Evolutionary conservation across 1,140 invertebrate species (phyloP), one percentile per base, ranked within the genome.

Genomic region (Bilobella aurantiaca): DNA sequence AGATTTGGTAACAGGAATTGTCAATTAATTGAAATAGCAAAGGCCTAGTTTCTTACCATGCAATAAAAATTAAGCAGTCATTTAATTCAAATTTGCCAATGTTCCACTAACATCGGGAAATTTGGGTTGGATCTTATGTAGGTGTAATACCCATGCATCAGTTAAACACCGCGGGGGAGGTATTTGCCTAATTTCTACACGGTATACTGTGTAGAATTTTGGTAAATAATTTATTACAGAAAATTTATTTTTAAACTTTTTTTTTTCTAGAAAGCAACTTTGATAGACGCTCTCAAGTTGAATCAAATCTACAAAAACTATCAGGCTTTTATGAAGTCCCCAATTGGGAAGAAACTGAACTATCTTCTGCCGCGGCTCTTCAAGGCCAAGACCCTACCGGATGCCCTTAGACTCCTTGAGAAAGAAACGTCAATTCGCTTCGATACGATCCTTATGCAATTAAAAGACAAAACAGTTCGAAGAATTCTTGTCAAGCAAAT

Each of bases 371-470:
- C 70, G 1, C 29, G 68, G 25, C 62, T 72, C 5, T 47, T 72
- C n/a, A 72, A 72, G 29, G 53, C 70, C 0, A 49, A 68, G 49
- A 56, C 68, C 29, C 64, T 72, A 14, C 70, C 70, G 3, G 67
- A 72, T 34, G 70, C 70, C 23, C 62, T 72, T 12, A 29, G 70
- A n/a, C 37, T 72, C 30, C 47, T 72, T 18, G 70, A 72, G 42
- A 69, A 69, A 32, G 70, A 72, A 62, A 72, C 68, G 28, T 63
- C 63, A 0, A 70, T 72, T 64, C 49, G 68, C 23, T 73, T 73
- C 46, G 71, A 73, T 56, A 27, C 66, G 14, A 67, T 73, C 23
- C 63, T 73, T 8, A 49, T 63, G 34, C 70, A 72, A 59, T 25
- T 72, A 1, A 65, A 69, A 49, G 70, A 72, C 49, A 56, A 58